Evolutionary conservation across 2,797 vertebrate species (phyloP).

Genomic region (Pseudochaenichthys georgianus): DNA sequence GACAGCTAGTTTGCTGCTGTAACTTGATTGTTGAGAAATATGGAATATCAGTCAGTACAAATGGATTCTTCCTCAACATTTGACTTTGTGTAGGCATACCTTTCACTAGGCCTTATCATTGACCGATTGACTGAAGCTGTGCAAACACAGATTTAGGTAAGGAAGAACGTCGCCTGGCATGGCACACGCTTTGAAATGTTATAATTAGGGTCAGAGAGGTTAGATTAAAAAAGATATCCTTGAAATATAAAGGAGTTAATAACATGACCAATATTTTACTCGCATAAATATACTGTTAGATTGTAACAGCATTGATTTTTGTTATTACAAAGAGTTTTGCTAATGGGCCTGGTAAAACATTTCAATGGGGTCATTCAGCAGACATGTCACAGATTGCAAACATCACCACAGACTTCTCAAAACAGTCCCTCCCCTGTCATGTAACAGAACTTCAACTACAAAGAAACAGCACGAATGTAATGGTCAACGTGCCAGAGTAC

Average conservation of each 20-base stretch:
- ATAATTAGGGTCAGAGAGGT: not conserved
- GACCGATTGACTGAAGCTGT: not conserved
- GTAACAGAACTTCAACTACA: constrained; percentile 23
- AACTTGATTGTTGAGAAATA: not conserved
- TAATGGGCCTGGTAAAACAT: not conserved
- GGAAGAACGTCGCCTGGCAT: not conserved
- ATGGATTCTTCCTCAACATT: not conserved
- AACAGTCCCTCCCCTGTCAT: constrained; percentile 28
- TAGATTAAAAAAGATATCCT: not conserved
- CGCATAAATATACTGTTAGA: not conserved
- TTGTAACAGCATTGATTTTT: not conserved
- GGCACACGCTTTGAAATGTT: not conserved
- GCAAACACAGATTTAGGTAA: not conserved
- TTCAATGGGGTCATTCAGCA: not conserved
- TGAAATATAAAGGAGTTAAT: not conserved
- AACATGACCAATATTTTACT: not conserved
- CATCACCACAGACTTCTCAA: not conserved
- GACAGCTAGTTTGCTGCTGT: not conserved
- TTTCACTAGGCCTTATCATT: not conserved
- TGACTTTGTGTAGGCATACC: not conserved
- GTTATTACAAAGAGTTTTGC: not conserved
- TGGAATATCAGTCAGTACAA: not conserved
- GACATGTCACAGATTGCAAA: not conserved
- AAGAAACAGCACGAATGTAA: not conserved
- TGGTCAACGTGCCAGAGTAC: not conserved